Base-by-base conservation (phyloP, 1,140 invertebrate genomes). In the Ganaspis sp. region DNA sequence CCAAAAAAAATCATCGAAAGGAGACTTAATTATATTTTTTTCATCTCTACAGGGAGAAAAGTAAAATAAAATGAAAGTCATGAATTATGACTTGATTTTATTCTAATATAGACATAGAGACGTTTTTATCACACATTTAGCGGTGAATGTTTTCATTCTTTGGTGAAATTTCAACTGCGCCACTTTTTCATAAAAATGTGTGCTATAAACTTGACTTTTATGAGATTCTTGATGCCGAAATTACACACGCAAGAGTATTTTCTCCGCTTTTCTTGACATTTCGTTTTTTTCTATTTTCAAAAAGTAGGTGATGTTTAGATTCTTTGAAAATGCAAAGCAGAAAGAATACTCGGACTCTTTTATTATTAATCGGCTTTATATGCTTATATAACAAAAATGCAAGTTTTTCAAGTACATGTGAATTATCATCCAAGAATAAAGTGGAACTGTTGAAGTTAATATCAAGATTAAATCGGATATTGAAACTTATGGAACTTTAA, bases 171-270 rank as follows among this genome's bases (percentile, higher is more conserved):
- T 49, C 45, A 49, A 49, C 45, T 49, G 45, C 4, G 45, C 45
- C 45, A 49, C 45, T 49, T 49, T 49, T 49, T 49, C 45, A 49
- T 49, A 49, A 45, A 15, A 45, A 45, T 45, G 42, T 45, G 42
- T 15, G 42, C 42, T 15, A 45, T 45, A 45, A 45, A 49, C 45
- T 49, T 49, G 45, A 49, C 45, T 49, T 49, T 49, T 49, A 49
- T 49, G 45, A 49, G 45, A 17, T 49, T 49, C 45, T 49, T 49
- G 45, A 40, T 40, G 17, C 12, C 45, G n/a, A 49, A 49, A 49
- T 49, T 49, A 49, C 45, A n/a, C 45, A 49, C 17, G 15, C 45
- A 17, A 49, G 29, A 34, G 45, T 49, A 49, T 49, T 49, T 45
- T 45, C 9, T n/a, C 40, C 40, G 12, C 12, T 45, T 45, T 45